Evolutionary conservation across 2,888 invertebrate species (phyloP).

Genomic region (Agonopterix arenella): DNA sequence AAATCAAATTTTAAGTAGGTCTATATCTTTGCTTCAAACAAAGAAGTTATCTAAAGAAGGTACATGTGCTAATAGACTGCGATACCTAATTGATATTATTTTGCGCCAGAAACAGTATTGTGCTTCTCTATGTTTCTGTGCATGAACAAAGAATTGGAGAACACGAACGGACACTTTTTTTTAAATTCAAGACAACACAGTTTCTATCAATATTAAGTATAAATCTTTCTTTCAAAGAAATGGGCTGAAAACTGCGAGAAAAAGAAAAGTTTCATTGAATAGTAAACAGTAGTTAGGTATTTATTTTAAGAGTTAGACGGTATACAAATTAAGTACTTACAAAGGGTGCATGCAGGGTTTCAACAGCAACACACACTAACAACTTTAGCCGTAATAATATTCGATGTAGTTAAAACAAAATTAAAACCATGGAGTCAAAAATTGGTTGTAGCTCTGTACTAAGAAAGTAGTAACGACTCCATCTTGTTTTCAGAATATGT

Average conservation of each 20-base stretch:
- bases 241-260: too few relatives aligned
- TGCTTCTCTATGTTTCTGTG: constrained; percentile 26
- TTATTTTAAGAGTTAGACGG: too few relatives aligned
- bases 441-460: constrained; percentile 55
- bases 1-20: neutral
- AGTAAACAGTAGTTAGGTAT: too few relatives aligned
- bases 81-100: neutral
- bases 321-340: too few relatives aligned
- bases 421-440: constrained; percentile 61
- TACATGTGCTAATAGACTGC: too few relatives aligned
- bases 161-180: neutral
- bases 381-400: constrained; percentile 5
- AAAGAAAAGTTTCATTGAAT: too few relatives aligned
- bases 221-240: too few relatives aligned
- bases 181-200: too few relatives aligned
- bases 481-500: constrained; percentile 76
- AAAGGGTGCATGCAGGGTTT: constrained; percentile 17
- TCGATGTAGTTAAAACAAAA: constrained; percentile 39
- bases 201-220: too few relatives aligned
- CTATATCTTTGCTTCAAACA: too few relatives aligned
- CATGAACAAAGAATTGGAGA: constrained; percentile 17
- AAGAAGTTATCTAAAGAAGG: too few relatives aligned
- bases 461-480: constrained; percentile 70
- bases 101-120: constrained; percentile 10
- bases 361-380: constrained; percentile 5